phyloP scores from a whole-genome alignment of 1,140 invertebrate species.

The Sweltsa coloradensis region DNA sequence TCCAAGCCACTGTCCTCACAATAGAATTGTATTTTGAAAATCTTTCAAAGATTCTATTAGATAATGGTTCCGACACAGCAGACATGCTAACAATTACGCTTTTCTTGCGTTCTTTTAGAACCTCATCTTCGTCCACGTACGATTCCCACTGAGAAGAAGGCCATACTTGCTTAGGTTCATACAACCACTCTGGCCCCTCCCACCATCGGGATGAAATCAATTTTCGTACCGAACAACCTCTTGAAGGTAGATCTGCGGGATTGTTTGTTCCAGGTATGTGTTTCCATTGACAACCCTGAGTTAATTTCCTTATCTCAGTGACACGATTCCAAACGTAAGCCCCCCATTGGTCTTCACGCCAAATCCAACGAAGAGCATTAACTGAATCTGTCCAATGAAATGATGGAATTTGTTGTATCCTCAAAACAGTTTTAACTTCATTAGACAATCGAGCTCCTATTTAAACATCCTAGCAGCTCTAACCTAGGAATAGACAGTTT shows the following conservation, averaged over 20 bases:
- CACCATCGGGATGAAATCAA: constrained; percentile 27
- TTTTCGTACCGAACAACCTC: constrained; percentile 23
- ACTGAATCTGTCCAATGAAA: constrained; percentile 25
- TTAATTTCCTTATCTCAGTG: constrained; percentile 14
- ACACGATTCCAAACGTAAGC: constrained; percentile 19
- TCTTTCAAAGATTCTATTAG: constrained; percentile 5
- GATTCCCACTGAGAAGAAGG: constrained; percentile 17
- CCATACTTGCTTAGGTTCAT: constrained; percentile 16
- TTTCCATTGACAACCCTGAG: constrained; percentile 19
- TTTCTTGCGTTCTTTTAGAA: background rate
- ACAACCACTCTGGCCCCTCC: constrained; percentile 27
- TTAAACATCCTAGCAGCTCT: constrained; percentile 25
- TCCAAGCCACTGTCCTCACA: constrained; percentile 20
- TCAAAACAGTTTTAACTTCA: constrained; percentile 13
- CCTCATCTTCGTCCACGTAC: constrained; percentile 13
- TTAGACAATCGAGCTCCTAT: constrained; percentile 22
- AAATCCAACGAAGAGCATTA: constrained; percentile 24
- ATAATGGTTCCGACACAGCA: background rate
- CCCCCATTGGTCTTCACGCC: constrained; percentile 13
- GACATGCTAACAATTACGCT: background rate
- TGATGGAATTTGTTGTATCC: constrained; percentile 10
- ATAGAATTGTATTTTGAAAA: constrained; percentile 20
- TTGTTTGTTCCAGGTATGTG: constrained; percentile 28
- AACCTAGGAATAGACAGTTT: constrained; percentile 23
- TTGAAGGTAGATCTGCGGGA: constrained; percentile 30